Conservation (phyloP, 2,797 vertebrate species). For the Anabas testudineus region DNA sequence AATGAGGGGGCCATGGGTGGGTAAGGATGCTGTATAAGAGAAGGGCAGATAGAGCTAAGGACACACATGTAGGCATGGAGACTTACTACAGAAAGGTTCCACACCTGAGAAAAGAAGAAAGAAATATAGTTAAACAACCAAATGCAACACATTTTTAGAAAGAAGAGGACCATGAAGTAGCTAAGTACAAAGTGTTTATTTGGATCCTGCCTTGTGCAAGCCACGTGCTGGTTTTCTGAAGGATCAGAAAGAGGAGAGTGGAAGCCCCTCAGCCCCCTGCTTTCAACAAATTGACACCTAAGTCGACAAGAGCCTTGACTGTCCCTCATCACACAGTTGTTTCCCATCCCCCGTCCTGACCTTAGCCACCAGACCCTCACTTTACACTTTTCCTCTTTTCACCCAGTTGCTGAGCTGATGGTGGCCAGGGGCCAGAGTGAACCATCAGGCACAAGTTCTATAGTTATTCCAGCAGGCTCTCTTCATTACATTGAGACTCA, state of each 20-base stretch:
- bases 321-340: conserved; percentile 28
- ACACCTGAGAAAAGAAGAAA: neutral
- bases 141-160: neutral
- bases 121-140: neutral
- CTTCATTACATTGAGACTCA: conserved; percentile 49
- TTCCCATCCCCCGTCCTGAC: conserved; percentile 32
- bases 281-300: conserved; percentile 65
- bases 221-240: conserved; percentile 60
- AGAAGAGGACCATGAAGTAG: neutral
- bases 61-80: conserved; percentile 19
- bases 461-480: conserved; percentile 59
- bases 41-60: conserved; percentile 52
- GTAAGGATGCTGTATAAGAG: conserved; percentile 53
- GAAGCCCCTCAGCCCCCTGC: conserved; percentile 41
- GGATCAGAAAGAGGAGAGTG: conserved; percentile 31
- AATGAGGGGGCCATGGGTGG: conserved; percentile 44
- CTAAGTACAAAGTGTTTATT: conserved; percentile 32
- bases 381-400: conserved; percentile 35
- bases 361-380: conserved; percentile 52
- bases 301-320: conserved; percentile 39
- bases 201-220: conserved; percentile 33
- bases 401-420: conserved; percentile 39
- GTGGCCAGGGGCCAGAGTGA: conserved; percentile 40
- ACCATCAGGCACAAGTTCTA: conserved; percentile 44
- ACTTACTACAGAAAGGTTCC: neutral